phyloP scores from a whole-genome alignment of 2,888 invertebrate species.

The Drosophila acutilabella region DNA sequence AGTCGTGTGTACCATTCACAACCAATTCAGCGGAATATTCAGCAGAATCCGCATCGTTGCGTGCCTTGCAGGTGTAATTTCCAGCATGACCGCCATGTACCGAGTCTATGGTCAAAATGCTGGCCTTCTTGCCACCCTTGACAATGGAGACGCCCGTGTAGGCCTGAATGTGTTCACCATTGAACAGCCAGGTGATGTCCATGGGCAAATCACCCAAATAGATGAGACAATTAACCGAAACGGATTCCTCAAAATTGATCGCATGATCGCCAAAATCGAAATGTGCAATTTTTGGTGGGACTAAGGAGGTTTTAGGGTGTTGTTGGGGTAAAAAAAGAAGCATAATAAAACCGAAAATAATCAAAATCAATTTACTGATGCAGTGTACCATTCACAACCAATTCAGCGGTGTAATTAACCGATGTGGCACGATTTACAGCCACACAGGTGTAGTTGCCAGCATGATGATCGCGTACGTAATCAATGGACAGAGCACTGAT shows the following conservation, averaged over 20 bases:
- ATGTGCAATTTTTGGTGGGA: slow-evolving; percentile 91
- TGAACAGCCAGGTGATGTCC: slow-evolving; percentile 86
- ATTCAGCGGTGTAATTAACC: slow-evolving; percentile 87
- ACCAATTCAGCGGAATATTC: slow-evolving; percentile 89
- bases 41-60: slow-evolving; percentile 89
- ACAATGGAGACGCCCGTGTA: slow-evolving; percentile 85
- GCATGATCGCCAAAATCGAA: slow-evolving; percentile 90
- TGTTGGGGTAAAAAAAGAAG: slow-evolving; percentile 16
- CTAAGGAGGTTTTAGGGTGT: slow-evolving; percentile 83
- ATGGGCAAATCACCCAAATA: slow-evolving; percentile 89
- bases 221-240: slow-evolving; percentile 87
- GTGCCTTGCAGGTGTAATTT: slow-evolving; percentile 91
- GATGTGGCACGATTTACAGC: slow-evolving; percentile 88
- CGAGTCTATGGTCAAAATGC: slow-evolving; percentile 88
- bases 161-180: slow-evolving; percentile 84
- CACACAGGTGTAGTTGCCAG: slow-evolving; percentile 90
- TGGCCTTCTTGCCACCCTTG: slow-evolving; percentile 87
- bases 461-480: slow-evolving; percentile 88
- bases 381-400: slow-evolving; percentile 87
- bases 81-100: slow-evolving; percentile 89
- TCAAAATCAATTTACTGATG: background rate
- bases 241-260: slow-evolving; percentile 88
- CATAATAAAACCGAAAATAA: slow-evolving; percentile 27
- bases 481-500: slow-evolving; percentile 90
- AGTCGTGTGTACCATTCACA: slow-evolving; percentile 88